Percentiles rank a stretch among this genome's conserved stretches.
Conservation (phyloP, 2,113 vertebrate genomes). For the Lepus timidus region DNA sequence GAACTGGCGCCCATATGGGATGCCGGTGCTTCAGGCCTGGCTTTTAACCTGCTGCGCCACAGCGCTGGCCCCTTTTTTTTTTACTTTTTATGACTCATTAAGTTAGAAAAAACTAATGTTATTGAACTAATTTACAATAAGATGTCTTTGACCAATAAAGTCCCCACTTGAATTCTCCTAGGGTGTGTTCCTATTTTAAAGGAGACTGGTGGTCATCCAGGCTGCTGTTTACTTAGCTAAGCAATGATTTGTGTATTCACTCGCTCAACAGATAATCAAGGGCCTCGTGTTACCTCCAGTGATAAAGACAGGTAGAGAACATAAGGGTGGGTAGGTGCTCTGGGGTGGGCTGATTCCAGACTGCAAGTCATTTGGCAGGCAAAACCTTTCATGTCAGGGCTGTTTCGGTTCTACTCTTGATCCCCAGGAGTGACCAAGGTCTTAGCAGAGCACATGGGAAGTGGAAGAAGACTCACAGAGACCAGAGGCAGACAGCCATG, state of each 20-base stretch:
- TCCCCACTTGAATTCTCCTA: background rate
- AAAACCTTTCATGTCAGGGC: background rate
- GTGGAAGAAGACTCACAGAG: background rate
- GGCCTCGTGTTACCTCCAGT: background rate
- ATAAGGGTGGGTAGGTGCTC: background rate
- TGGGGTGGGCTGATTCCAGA: background rate
- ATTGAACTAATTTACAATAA: slow-evolving; percentile 10
- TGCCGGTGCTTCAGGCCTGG: too few species aligned
- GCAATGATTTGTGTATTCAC: background rate
- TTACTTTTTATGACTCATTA: background rate
- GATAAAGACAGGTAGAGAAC: background rate
- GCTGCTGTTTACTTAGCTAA: background rate
- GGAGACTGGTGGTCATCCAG: background rate
- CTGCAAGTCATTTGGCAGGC: background rate
- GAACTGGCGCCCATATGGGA: too few species aligned
- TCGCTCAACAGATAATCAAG: background rate
- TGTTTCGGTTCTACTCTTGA: background rate
- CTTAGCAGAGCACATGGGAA: background rate
- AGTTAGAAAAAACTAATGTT: background rate
- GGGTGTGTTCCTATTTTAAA: background rate
- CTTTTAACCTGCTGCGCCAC: too few species aligned
- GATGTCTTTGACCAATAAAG: background rate
- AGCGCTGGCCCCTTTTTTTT: background rate
- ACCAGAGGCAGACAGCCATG: background rate
- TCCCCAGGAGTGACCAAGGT: background rate